These are phyloP conservation scores for Oncopeltus fasciatus DNA, from an alignment of 1,140 invertebrate genomes.

Conservation along the genomic window DNA sequence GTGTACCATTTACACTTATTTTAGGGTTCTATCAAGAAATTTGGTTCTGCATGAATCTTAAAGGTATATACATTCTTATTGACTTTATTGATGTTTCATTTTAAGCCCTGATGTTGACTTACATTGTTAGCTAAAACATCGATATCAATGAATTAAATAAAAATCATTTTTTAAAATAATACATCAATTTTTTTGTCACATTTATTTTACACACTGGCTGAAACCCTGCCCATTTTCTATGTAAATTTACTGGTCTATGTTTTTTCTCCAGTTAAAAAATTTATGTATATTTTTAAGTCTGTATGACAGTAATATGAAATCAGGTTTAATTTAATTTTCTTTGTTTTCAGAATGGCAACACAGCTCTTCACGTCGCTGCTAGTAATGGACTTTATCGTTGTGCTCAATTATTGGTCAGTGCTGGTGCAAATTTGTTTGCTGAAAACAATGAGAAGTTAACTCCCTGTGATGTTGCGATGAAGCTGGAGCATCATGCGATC, in stretches of 20 bases:
- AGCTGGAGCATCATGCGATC: conserved; percentile 41
- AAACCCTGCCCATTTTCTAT: no score
- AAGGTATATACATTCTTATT: no score
- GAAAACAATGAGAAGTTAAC: conserved; percentile 48
- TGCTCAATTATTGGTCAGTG: conserved; percentile 45
- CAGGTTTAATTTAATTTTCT: not conserved
- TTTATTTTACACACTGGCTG: no score
- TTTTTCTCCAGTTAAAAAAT: not conserved
- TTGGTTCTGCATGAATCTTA: no score
- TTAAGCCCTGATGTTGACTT: no score
- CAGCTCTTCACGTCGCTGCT: conserved; percentile 50
- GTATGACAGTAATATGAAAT: not conserved
- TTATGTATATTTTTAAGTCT: not conserved
- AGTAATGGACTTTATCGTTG: conserved; percentile 45
- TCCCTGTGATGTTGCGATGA: conserved; percentile 49
- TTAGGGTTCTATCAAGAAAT: no score
- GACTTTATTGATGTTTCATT: no score
- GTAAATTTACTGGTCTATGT: not conserved
- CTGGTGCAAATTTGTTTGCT: conserved; percentile 43
- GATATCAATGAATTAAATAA: no score
- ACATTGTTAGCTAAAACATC: no score
- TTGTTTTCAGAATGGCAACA: conserved; percentile 43
- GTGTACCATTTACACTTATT: no score
- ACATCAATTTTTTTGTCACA: no score
- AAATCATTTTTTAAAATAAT: no score